These are phyloP conservation scores for Paratilapia polleni DNA, from an alignment of 2,113 vertebrate genomes.

Conservation along the genomic window DNA sequence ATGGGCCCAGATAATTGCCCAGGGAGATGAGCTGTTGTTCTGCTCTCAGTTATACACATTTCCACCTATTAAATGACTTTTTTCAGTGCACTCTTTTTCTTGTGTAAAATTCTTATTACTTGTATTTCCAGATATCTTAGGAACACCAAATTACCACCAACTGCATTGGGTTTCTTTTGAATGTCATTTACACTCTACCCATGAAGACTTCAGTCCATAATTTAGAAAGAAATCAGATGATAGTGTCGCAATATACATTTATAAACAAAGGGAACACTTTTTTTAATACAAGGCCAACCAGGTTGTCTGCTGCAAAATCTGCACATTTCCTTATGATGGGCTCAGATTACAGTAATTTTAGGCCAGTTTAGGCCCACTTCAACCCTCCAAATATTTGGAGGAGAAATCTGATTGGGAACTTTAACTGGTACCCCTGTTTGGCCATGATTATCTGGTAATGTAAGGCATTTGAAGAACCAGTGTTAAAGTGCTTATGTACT, in stretches of 20 bases:
- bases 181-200: background rate
- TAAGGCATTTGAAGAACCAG: background rate
- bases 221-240: background rate
- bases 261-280: background rate
- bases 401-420: background rate
- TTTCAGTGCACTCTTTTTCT: background rate
- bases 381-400: background rate
- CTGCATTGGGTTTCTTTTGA: background rate
- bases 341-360: background rate
- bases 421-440: background rate
- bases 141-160: background rate
- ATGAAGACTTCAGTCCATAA: background rate
- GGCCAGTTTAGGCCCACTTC: background rate
- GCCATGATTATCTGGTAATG: background rate
- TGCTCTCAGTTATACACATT: background rate
- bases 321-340: background rate
- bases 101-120: background rate
- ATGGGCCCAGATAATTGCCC: background rate
- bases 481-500: background rate
- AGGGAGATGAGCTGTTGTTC: background rate
- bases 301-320: background rate
- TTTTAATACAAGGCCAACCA: background rate
- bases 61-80: background rate
- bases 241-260: background rate
- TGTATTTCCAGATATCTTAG: background rate